Percentiles rank a stretch among this genome's conserved stretches.
phyloP scores from a whole-genome alignment of 2,113 vertebrate genomes.

The Trematocara nigrifrons region DNA sequence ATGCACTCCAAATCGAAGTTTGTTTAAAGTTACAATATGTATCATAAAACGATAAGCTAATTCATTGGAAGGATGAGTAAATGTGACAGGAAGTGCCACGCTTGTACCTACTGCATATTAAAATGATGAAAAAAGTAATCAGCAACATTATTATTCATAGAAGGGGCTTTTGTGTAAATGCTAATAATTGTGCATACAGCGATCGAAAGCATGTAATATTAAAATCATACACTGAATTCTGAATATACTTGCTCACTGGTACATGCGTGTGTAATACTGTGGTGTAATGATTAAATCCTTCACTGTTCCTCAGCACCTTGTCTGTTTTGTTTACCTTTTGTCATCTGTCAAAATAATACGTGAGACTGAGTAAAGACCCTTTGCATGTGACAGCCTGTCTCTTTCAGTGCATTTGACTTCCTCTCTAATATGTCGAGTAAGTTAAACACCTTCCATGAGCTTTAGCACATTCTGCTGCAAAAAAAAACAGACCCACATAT shows the following conservation, averaged over 20 bases:
- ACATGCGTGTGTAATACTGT: neutral
- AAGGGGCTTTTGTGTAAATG: slow-evolving; percentile 20
- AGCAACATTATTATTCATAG: slow-evolving; percentile 24
- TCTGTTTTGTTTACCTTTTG: neutral
- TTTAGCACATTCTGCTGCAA: neutral
- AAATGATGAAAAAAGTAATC: slow-evolving; percentile 23
- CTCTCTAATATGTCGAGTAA: neutral
- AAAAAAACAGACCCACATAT: neutral
- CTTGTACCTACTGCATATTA: slow-evolving; percentile 52
- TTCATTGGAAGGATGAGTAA: slow-evolving; percentile 44
- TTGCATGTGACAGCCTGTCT: neutral
- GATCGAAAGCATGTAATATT: slow-evolving; percentile 26
- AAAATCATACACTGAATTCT: slow-evolving; percentile 8
- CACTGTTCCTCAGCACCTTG: neutral
- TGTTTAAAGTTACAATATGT: slow-evolving; percentile 81
- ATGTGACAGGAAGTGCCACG: slow-evolving; percentile 50
- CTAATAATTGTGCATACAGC: neutral
- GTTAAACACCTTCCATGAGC: neutral
- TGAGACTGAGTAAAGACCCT: neutral
- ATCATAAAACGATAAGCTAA: slow-evolving; percentile 59
- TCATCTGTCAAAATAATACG: neutral
- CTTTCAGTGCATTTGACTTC: slow-evolving; percentile 28
- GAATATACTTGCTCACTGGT: neutral
- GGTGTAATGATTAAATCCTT: neutral
- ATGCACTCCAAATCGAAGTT: slow-evolving; percentile 98